Base-by-base conservation (phyloP, 1,140 invertebrate genomes). In the Hetaerina americana region DNA sequence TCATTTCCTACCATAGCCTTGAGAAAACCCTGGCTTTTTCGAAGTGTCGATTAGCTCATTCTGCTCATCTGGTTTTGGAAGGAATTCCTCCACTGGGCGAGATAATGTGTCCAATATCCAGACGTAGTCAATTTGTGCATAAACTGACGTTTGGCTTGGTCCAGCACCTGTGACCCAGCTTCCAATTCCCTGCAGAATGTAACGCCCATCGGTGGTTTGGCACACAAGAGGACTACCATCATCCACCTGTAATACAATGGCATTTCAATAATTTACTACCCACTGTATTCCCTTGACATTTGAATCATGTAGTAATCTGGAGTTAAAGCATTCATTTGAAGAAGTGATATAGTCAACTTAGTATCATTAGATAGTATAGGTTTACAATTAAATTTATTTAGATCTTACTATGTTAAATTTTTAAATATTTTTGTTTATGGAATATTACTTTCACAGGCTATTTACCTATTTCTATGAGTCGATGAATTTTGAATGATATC, bases 141-240 rank as follows among this genome's bases (percentile, higher is more conserved):
- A 28, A 1, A 72, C 74, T 29, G 68, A 31, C 15, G 72, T 70
- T n/a, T 66, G 68, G 8, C 22, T 26, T 6, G 31, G 68, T n/a
- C 26, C 71, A 67, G 78, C 79, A 78, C 88, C 89, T 18, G 88
- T 87, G 73, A 92, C 91, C 82, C 87, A 90, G 49, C 87, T 88
- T 79, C 89, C 92, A 74, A 92, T 82, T 68, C 91, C 92, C 74
- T 85, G 82, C n/a, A 93, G 81, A 15, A 87, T 86, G 74, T 89
- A 91, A 73, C 81, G 82, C 5, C 86, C 87, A 70, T 90, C 84
- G 15, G 87, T 86, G n/a, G 84, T 85, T 5, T 87, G 86, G 77
- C 92, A 93, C 15, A 89, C 91, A 18, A 93, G 79, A 3, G 91
- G 90, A 74, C 90, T 89, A 25, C 92, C 92, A 57, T 87, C 84